Percentiles rank a stretch among this genome's conserved stretches.
Conservation (phyloP, 2,797 vertebrate species). For the Siniperca obscura region DNA sequence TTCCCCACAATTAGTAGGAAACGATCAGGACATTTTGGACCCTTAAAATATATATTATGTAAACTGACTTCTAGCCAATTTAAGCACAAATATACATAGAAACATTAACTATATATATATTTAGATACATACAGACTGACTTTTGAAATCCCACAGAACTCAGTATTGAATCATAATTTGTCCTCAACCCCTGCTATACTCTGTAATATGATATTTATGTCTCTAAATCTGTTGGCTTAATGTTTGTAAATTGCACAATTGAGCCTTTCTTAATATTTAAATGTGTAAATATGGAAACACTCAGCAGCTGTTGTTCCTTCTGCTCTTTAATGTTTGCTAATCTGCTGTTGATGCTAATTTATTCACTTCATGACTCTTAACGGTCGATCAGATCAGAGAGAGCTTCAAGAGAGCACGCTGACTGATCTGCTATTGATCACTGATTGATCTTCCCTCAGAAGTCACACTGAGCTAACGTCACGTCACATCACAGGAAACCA, state of each 20-base stretch:
- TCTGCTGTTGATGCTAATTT: background rate
- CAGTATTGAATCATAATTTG: no score
- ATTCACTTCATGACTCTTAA: background rate
- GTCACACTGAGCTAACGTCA: background rate
- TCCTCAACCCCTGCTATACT: no score
- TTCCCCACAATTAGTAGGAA: background rate
- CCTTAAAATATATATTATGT: background rate
- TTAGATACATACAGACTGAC: no score
- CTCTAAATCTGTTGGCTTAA: no score
- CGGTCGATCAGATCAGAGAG: constrained; percentile 34
- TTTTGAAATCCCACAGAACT: no score
- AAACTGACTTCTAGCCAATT: background rate
- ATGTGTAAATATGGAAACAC: background rate
- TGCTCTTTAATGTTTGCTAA: background rate
- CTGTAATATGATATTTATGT: background rate
- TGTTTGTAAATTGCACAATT: background rate
- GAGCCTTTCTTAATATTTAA: background rate
- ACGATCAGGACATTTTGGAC: background rate
- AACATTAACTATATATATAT: background rate
- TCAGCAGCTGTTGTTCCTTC: background rate
- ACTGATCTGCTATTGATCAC: constrained; percentile 51
- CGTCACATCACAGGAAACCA: background rate
- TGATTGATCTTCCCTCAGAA: constrained; percentile 31
- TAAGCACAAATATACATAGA: background rate
- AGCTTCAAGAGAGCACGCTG: background rate